These are phyloP conservation scores for Andrena hattorfiana DNA, from an alignment of 2,888 invertebrate species.

Conservation along the genomic window DNA sequence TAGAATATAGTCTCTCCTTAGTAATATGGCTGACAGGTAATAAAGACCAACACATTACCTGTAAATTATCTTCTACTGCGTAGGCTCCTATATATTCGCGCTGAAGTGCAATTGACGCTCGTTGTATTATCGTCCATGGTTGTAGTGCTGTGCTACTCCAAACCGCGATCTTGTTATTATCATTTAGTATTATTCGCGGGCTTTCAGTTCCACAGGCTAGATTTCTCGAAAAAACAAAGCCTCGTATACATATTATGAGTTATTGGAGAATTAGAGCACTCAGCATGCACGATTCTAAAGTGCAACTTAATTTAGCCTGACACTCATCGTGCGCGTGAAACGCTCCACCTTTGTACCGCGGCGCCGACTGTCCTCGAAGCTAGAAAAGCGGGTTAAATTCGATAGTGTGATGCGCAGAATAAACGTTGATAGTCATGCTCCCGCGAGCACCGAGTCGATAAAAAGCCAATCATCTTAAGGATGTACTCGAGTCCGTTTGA, in stretches of 20 bases:
- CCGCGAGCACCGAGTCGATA: not conserved
- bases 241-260: too few relatives aligned
- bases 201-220: not conserved
- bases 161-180: not conserved
- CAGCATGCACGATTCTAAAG: not conserved
- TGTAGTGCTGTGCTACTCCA: not conserved
- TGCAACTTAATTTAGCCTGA: not conserved
- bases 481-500: not conserved
- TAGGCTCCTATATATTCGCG: not conserved
- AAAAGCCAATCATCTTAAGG: slow-evolving; percentile 23
- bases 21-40: not conserved
- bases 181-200: not conserved
- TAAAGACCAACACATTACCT: slow-evolving; percentile 12
- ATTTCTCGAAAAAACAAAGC: too few relatives aligned
- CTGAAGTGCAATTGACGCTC: not conserved
- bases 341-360: not conserved
- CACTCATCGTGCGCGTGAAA: not conserved
- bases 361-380: not conserved
- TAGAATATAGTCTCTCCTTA: not conserved
- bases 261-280: not conserved
- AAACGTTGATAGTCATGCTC: slow-evolving; percentile 22
- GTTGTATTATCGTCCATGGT: slow-evolving; percentile 3
- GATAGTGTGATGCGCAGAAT: not conserved
- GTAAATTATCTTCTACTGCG: slow-evolving; percentile 25
- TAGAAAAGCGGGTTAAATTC: slow-evolving; percentile 2